Base-by-base conservation (phyloP, 2,888 invertebrate species). In the Chaitophorus viminalis region DNA sequence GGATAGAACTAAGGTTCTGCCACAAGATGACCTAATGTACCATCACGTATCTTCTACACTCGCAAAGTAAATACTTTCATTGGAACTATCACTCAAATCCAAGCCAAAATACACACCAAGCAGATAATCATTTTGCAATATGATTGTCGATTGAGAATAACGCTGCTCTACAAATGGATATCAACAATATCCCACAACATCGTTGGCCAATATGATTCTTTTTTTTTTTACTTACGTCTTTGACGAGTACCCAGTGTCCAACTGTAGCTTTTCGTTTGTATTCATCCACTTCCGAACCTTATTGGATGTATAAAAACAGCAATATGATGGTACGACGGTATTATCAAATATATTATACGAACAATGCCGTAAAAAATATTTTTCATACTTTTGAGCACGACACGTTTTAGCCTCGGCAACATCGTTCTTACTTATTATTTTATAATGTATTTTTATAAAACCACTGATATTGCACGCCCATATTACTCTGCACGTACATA, bases 171-270 rank as follows among this genome's bases (percentile, higher is more conserved):
- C 39, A 39, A 9, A 39, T 39, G 39, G 8, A 39, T 9, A 39
- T 39, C 39, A 39, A 39, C 6, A 39, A 39, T 39, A 0, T 39
- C 14, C 46, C 14, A 46, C 14, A 14, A 14, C 46, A 46, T 46
- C 46, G 14, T 14, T 46, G 3, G 11, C 46, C 46, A 46, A 11
- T 14, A 14, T 11, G 2, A 46, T 11, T 46, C 3, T 6, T 36
- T 36, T 75, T 54, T 83, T 60, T 3, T 65, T 18, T 6, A 46
- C 39, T 31, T 39, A 33, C 76, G 29, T 17, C 11, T 65, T 76
- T 65, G 5, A 84, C 76, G 29, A 76, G 25, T 25, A 84, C 65
- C 84, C 84, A 84, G 46, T 84, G 84, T 29, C 84, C 84, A 17
- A 65, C 6, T 39, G 21, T 65, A 4, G 65, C 65, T 65, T 76